These are phyloP conservation scores for Cirrhinus mrigala DNA, from an alignment of 2,797 vertebrate species.

Conservation along the genomic window DNA sequence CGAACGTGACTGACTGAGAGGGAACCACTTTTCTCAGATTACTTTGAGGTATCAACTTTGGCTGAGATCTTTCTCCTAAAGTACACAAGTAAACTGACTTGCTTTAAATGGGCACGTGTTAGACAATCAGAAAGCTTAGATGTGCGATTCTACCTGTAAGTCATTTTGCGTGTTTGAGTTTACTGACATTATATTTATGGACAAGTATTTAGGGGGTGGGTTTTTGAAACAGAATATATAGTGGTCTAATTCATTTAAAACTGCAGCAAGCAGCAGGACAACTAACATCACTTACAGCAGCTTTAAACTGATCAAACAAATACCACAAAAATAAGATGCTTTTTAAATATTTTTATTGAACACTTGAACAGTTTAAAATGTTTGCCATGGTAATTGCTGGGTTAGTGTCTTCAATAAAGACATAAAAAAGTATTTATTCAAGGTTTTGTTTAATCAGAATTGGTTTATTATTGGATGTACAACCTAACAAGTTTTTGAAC, in stretches of 20 bases:
- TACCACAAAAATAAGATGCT: not conserved
- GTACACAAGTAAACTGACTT: not conserved
- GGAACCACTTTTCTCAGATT: not conserved
- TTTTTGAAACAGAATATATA: not conserved
- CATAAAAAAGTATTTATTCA: slow-evolving; percentile 9
- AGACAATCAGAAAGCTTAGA: not conserved
- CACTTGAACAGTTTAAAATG: not conserved
- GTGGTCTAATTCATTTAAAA: not conserved
- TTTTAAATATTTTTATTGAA: slow-evolving; percentile 16
- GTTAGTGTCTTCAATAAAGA: not conserved
- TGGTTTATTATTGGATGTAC: not conserved
- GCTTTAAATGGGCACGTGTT: not conserved
- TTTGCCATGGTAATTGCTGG: not conserved
- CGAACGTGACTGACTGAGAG: too few species aligned
- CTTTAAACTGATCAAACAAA: not conserved
- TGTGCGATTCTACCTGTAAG: not conserved
- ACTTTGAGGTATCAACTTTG: not conserved
- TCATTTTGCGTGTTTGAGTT: not conserved
- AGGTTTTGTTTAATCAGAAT: not conserved
- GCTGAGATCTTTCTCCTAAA: not conserved
- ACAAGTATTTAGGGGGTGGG: not conserved
- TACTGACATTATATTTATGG: too few species aligned
- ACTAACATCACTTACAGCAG: not conserved
- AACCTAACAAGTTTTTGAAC: not conserved
- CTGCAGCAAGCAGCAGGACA: not conserved